Conservation (phyloP, 2,888 invertebrate species). For the Scaptomyza tumidula region DNA sequence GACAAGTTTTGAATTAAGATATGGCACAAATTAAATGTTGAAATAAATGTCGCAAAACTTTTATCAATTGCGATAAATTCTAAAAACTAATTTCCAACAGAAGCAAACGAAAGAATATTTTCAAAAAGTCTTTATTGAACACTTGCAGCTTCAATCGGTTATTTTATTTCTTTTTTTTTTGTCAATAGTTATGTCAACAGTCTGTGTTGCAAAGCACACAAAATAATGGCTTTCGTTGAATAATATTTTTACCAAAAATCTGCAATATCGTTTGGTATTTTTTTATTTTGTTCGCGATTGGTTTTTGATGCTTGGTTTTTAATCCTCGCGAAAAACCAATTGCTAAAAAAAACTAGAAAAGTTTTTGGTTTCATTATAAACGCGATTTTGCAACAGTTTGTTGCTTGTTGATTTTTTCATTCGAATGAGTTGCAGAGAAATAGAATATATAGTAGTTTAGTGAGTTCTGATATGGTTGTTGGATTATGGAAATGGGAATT, state of each 20-base stretch:
- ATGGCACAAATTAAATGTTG: constrained; percentile 13
- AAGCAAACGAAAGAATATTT: no score
- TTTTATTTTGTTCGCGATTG: not conserved
- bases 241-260: constrained; percentile 6
- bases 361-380: constrained; percentile 11
- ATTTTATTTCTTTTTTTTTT: not conserved
- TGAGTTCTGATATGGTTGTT: no score
- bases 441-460: no score
- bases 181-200: not conserved
- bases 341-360: not conserved
- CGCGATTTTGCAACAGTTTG: constrained; percentile 7
- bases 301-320: not conserved
- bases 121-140: not conserved
- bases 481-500: not conserved
- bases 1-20: constrained; percentile 22
- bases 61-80: not conserved
- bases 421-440: not conserved
- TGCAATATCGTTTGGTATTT: constrained; percentile 1
- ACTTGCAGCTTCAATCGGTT: not conserved
- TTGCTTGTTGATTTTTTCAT: constrained; percentile 10
- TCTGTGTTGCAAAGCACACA: not conserved
- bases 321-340: not conserved
- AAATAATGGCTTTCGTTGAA: not conserved
- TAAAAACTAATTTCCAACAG: not conserved
- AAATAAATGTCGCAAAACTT: not conserved